Evolutionary conservation across 2,888 invertebrate species (phyloP), one percentile per base, ranked within the genome.

Genomic region (Diaperis boleti): DNA sequence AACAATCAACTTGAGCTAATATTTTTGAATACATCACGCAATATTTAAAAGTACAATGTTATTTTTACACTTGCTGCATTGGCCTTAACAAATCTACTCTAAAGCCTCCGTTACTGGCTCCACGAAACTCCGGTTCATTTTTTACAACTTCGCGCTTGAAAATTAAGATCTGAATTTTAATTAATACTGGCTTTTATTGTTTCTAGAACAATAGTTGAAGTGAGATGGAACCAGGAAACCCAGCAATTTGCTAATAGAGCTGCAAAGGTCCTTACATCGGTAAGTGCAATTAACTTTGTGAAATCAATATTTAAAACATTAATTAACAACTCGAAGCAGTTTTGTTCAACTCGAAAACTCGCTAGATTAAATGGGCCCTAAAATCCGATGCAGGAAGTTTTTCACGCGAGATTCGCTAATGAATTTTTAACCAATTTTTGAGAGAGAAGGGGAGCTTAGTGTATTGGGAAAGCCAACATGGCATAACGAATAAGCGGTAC

Each of bases 241-340:
- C 85, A 82, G 74, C 82, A 86, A 71, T 85, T 88, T 63, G 85
- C 86, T 56, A 85, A 87, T 11, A 83, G 90, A 17, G 85, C 88
- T 8, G 83, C 85, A 0, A 85, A 86, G 62, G 83, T 88, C 45
- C 77, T 89, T 17, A 84, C 86, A 39, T 88, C 88, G 64, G 85
- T 86, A 77, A 84, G 85, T 82, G 61, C 50, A 62, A 66, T 62
- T 66, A 54, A 52, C 56, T 61, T 47, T 50, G 44, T 49, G 33
- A 63, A 63, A 66, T 64, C 60, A 60, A 66, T 66, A 62, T 66
- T 66, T 66, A 64, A 56, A 64, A 64, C 60, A 39, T 59, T 64
- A 60, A 55, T 56, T 63, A 59, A 54, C 54, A 54, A 44, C 49
- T 56, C 18, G 13, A 31, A 35, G 49, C 7, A 37, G 35, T 60